A percentile compares a stretch with the other conserved stretches of the same genome.
Conservation (phyloP, 2,888 invertebrate genomes). For the Galerucella nymphaeae region DNA sequence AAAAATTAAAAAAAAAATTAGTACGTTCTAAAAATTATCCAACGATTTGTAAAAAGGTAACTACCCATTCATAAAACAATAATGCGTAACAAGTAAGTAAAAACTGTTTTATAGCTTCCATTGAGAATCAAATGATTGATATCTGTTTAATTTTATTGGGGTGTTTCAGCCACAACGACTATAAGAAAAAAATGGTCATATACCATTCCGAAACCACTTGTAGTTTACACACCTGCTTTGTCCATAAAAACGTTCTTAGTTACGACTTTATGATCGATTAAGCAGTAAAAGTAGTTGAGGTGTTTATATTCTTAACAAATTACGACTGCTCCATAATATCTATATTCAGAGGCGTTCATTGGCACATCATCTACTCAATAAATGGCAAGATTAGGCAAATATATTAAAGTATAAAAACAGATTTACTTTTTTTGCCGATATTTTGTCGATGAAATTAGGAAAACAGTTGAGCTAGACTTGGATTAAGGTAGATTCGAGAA, state of each 20-base stretch:
- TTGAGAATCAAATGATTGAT: constrained; percentile 35
- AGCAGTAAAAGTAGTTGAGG: constrained; percentile 62
- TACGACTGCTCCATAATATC: constrained; percentile 55
- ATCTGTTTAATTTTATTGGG: constrained; percentile 37
- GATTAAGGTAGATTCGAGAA: too few species aligned
- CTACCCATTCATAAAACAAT: constrained; percentile 34
- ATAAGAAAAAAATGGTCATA: constrained; percentile 41
- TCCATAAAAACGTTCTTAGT: constrained; percentile 60
- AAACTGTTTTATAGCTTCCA: constrained; percentile 28
- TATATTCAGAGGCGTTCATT: constrained; percentile 11
- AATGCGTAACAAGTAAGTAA: constrained; percentile 37
- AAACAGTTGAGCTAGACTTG: too few species aligned
- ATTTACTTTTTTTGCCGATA: too few species aligned
- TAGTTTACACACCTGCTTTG: constrained; percentile 57
- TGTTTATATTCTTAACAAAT: constrained; percentile 65
- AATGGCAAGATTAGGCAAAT: neutral
- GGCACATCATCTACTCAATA: constrained; percentile 7
- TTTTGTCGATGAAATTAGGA: too few species aligned
- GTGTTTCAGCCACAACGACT: constrained; percentile 33
- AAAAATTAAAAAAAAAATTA: constrained; percentile 29
- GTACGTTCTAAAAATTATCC: constrained; percentile 30
- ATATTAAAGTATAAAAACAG: too few species aligned
- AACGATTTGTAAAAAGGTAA: constrained; percentile 35
- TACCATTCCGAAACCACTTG: constrained; percentile 61
- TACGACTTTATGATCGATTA: constrained; percentile 64